These are phyloP conservation scores for Aleiodes sp. DNA, from an alignment of 1,140 invertebrate species.

Conservation along the genomic window DNA sequence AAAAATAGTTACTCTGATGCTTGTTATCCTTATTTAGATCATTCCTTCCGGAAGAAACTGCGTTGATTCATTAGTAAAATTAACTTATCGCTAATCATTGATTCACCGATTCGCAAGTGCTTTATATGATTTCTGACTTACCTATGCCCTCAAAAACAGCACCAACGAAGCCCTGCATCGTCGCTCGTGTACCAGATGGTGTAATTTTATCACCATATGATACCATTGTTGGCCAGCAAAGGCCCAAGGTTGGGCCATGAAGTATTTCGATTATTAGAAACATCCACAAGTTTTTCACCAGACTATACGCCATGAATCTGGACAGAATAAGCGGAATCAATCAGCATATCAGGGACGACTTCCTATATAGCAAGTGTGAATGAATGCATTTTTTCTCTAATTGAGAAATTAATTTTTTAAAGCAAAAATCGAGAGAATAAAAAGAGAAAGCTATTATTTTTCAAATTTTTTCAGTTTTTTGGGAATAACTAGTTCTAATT, in stretches of 20 bases:
- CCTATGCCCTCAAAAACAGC: slow-evolving; percentile 87
- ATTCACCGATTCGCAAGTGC: too few species aligned
- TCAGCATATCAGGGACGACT: slow-evolving; percentile 31
- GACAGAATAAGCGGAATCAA: slow-evolving; percentile 67
- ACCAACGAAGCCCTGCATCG: slow-evolving; percentile 84
- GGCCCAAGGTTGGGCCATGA: slow-evolving; percentile 87
- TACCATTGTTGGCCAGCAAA: slow-evolving; percentile 90
- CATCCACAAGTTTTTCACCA: slow-evolving; percentile 82
- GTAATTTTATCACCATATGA: slow-evolving; percentile 87
- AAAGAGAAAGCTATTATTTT: too few species aligned
- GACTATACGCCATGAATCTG: slow-evolving; percentile 85
- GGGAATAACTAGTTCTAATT: too few species aligned
- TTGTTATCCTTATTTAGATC: too few species aligned
- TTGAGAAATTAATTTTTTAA: too few species aligned
- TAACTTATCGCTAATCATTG: too few species aligned
- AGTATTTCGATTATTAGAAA: slow-evolving; percentile 85
- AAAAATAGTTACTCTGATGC: too few species aligned
- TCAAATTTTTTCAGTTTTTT: too few species aligned
- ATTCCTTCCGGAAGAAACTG: too few species aligned
- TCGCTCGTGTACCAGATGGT: slow-evolving; percentile 86
- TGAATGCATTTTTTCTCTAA: too few species aligned
- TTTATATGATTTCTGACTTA: slow-evolving; percentile 50
- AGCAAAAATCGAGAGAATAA: too few species aligned
- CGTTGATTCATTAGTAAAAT: too few species aligned
- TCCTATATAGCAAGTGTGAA: neutral